Base-by-base conservation (phyloP, 92 coral and sea anemone genomes). In the Metridium senile region DNA sequence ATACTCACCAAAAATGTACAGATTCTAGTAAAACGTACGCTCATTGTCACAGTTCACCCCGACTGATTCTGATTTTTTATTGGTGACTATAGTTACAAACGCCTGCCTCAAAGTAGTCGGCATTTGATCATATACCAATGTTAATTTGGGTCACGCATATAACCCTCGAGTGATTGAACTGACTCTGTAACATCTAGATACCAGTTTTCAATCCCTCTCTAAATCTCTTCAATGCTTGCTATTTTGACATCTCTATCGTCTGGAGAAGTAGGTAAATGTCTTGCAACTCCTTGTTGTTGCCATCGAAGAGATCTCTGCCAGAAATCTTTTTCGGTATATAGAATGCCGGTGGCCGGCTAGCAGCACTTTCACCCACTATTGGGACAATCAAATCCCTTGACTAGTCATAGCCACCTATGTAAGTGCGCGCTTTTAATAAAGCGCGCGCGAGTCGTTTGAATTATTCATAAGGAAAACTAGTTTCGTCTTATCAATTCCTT, bases 321-420 rank as follows among this genome's bases (percentile, higher is more conserved):
- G 11, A 30, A 51, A 10, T 54, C 46, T 32, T 27, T 72, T 11
- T n/a, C n/a, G n/a, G n/a, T n/a, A n/a, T n/a, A n/a, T n/a, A n/a
- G n/a, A n/a, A n/a, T n/a, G n/a, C n/a, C n/a, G n/a, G n/a, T n/a
- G n/a, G n/a, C n/a, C n/a, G n/a, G n/a, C n/a, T n/a, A n/a, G n/a
- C n/a, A n/a, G n/a, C n/a, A n/a, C n/a, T n/a, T n/a, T n/a, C n/a
- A 21, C 61, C 61, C 4, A 54, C 17, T 21, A 2, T 20, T 21
- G 25, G 47, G 4, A 76, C 73, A 13, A 76, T 45, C 63, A 63
- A 22, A 54, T 76, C 81, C 11, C 73, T 70, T 21, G 74, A 62
- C 20, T 63, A n/a, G n/a, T n/a, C n/a, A n/a, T n/a, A n/a, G n/a
- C n/a, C n/a, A n/a, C n/a, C n/a, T n/a, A n/a, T n/a, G n/a, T n/a